Conservation (phyloP, 2,113 vertebrate species). For the Halichoeres trimaculatus region DNA sequence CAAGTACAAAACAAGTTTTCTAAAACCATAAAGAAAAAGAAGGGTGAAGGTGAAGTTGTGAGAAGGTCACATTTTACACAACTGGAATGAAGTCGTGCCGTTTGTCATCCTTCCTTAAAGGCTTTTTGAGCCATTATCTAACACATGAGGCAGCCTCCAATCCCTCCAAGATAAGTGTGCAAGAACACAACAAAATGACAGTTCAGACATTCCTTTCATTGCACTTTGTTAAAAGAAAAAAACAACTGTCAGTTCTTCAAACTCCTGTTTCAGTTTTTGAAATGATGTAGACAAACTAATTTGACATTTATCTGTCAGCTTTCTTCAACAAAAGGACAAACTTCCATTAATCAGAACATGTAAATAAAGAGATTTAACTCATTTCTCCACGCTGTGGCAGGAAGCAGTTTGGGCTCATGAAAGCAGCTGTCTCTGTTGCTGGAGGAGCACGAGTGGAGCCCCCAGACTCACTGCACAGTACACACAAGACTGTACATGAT, state of each 20-base stretch:
- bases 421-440: neutral
- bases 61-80: constrained; percentile 28
- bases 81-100: constrained; percentile 36
- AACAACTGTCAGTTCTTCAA: constrained; percentile 33
- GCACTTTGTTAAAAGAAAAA: constrained; percentile 43
- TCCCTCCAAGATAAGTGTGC: neutral
- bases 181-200: constrained; percentile 24
- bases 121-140: constrained; percentile 17
- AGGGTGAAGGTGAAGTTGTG: constrained; percentile 9
- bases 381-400: constrained; percentile 30
- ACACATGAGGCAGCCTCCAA: neutral
- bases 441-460: constrained; percentile 4
- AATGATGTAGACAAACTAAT: constrained; percentile 21
- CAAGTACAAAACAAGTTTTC: constrained; percentile 38
- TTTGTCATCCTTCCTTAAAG: constrained; percentile 15
- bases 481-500: neutral
- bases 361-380: neutral
- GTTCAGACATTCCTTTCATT: constrained; percentile 51
- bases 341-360: constrained; percentile 28
- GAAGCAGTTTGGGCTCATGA: constrained; percentile 25
- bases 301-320: constrained; percentile 11
- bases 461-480: neutral
- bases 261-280: constrained; percentile 24
- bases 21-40: neutral
- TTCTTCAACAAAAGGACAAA: constrained; percentile 19